Evolutionary conservation across 2,797 vertebrate genomes (phyloP).

Genomic region (Sebastes elongatus): DNA sequence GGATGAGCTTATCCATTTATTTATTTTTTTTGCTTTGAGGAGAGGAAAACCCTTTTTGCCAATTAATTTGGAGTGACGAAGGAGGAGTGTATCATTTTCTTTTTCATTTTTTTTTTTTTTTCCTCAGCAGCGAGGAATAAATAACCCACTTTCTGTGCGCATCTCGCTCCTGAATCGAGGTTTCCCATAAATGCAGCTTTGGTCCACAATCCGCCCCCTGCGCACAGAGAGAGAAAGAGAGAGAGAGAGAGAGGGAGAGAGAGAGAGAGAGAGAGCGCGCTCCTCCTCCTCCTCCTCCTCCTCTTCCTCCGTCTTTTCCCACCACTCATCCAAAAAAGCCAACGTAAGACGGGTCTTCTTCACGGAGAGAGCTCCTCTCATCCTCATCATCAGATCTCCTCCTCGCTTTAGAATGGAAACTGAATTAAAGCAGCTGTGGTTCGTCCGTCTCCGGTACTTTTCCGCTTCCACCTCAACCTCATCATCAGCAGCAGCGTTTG

Average conservation of each 20-base stretch:
- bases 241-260: constrained; percentile 35
- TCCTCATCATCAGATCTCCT: constrained; percentile 10
- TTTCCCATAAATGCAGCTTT: constrained; percentile 45
- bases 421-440: constrained; percentile 56
- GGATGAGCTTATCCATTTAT: background rate
- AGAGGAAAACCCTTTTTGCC: background rate
- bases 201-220: constrained; percentile 37
- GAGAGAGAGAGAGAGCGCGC: constrained; percentile 38
- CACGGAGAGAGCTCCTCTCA: constrained; percentile 51
- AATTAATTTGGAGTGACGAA: background rate
- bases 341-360: constrained; percentile 50
- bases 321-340: constrained; percentile 59
- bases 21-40: background rate
- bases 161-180: constrained; percentile 8
- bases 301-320: constrained; percentile 43
- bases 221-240: constrained; percentile 28
- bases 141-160: constrained; percentile 23
- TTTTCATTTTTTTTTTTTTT: background rate
- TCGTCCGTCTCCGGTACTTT: constrained; percentile 56
- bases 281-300: constrained; percentile 19
- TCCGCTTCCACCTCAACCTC: constrained; percentile 15
- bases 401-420: constrained; percentile 57
- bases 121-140: background rate
- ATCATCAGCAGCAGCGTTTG: background rate
- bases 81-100: background rate